Base-by-base conservation (phyloP, 2,113 vertebrate species). In the Oryzias woworae region DNA sequence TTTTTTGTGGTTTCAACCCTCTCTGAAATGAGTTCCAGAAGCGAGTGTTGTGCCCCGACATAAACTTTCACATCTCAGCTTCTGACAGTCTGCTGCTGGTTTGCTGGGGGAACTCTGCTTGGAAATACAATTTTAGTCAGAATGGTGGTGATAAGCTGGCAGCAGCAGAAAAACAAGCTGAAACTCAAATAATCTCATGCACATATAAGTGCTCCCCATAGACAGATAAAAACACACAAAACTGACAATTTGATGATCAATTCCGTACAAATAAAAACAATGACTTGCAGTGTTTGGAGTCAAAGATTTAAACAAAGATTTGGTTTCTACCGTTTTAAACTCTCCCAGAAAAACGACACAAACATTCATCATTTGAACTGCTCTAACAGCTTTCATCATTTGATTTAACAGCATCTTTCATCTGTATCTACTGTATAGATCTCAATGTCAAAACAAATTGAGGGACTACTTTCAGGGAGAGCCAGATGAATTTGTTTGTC, bases 11-110 rank as follows among this genome's bases (percentile, higher is more conserved):
- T 71, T 82, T 75, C 73, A 58, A 53, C 67, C 78, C 41, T 49
- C 58, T 84, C 68, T 66, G 57, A 87, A 90, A 90, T 89, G 62
- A 79, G 66, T 89, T 88, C 87, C 87, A 90, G 83, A 87, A 81
- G 73, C 4, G 2, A 81, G 73, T 26, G 24, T 58, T 56, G 70
- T 68, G 67, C 63, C 4, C 31, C 66, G 67, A 69, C 76, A 69
- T 67, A 52, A 51, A 58, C 58, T 77, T 80, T 18, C 84, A 61
- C 71, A 22, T 69, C 77, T 80, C 75, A 82, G 81, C 79, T 73
- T 88, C 80, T 88, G 82, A 88, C 85, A 75, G 66, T 78, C 82
- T 86, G 78, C 85, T 88, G 85, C 69, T 58, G 56, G 53, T 66
- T 48, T 23, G 31, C 51, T 36, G 49, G 54, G 47, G n/a, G 41